These are phyloP conservation scores for Odontomyia ornata DNA, from an alignment of 2,888 invertebrate genomes.

Conservation along the genomic window DNA sequence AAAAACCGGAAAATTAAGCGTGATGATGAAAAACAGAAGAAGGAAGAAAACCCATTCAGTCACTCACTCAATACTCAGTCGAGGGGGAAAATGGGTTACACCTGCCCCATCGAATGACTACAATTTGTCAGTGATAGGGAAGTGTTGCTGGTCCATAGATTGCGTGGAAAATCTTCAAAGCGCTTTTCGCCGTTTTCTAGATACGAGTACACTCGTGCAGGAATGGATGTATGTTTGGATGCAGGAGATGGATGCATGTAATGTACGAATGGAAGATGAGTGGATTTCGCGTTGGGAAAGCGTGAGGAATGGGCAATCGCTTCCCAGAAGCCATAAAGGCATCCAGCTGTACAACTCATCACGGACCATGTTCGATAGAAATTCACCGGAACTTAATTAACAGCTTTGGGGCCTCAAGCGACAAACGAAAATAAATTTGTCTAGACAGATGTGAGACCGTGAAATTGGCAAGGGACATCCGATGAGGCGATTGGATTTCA, in stretches of 20 bases:
- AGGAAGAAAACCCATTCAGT: slow-evolving; percentile 23
- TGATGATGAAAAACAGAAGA: slow-evolving; percentile 38
- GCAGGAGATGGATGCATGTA: not conserved
- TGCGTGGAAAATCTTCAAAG: slow-evolving; percentile 41
- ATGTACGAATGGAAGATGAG: not conserved
- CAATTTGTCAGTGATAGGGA: slow-evolving; percentile 27
- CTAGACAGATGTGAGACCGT: slow-evolving; percentile 45
- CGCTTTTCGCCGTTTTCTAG: not conserved
- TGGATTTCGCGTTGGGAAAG: not conserved
- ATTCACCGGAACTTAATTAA: slow-evolving; percentile 44
- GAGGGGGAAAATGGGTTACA: slow-evolving; percentile 37
- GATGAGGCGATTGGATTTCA: not conserved
- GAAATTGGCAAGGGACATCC: slow-evolving; percentile 32
- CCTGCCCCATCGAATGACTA: slow-evolving; percentile 30
- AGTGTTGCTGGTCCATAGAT: not conserved
- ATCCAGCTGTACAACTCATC: slow-evolving; percentile 39
- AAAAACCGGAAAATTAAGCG: slow-evolving; percentile 38
- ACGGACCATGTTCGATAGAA: slow-evolving; percentile 27
- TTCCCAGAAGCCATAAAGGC: slow-evolving; percentile 19
- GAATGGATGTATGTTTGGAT: no score
- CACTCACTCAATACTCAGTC: not conserved
- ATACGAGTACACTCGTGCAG: no score
- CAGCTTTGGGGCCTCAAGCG: slow-evolving; percentile 16
- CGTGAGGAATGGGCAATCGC: not conserved
- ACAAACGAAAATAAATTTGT: slow-evolving; percentile 38